A percentile compares a stretch with the other conserved stretches of the same genome.
These are phyloP conservation scores for Minunthozetes semirufus DNA, from an alignment of 2,888 invertebrate species.

Conservation along the genomic window DNA sequence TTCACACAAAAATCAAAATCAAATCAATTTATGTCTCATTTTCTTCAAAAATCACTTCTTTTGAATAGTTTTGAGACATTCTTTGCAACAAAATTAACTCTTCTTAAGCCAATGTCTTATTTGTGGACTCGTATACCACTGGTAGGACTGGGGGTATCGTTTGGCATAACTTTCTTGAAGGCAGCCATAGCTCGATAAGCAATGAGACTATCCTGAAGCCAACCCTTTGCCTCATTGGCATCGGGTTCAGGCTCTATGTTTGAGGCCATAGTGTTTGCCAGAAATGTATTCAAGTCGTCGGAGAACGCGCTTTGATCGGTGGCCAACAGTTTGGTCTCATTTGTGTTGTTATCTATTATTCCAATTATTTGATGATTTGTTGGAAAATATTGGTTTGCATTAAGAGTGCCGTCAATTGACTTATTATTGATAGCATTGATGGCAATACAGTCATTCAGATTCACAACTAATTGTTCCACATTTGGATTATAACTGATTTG, in stretches of 20 bases:
- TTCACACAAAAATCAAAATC: neutral
- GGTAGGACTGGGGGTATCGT: neutral
- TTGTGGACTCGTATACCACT: neutral
- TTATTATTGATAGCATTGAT: conserved; percentile 2
- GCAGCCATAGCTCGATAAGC: conserved; percentile 34
- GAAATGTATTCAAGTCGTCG: conserved; percentile 33
- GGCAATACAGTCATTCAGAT: conserved; percentile 20
- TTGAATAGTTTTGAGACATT: neutral
- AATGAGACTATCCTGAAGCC: conserved; percentile 34
- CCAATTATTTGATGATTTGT: conserved; percentile 10
- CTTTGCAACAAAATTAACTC: neutral
- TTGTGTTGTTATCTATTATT: conserved; percentile 1
- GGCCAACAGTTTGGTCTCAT: conserved; percentile 12
- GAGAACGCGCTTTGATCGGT: neutral
- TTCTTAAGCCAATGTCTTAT: neutral
- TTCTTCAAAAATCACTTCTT: neutral
- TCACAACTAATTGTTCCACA: conserved; percentile 2
- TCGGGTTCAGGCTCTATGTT: neutral
- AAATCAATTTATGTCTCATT: neutral
- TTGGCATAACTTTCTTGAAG: conserved; percentile 32
- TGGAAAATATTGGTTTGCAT: conserved; percentile 8
- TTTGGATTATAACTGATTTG: neutral
- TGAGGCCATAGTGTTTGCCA: conserved; percentile 3
- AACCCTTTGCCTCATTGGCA: conserved; percentile 32
- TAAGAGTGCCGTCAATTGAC: neutral